Conservation (phyloP, 2,888 invertebrate species). For the Ormyrus rosae region DNA sequence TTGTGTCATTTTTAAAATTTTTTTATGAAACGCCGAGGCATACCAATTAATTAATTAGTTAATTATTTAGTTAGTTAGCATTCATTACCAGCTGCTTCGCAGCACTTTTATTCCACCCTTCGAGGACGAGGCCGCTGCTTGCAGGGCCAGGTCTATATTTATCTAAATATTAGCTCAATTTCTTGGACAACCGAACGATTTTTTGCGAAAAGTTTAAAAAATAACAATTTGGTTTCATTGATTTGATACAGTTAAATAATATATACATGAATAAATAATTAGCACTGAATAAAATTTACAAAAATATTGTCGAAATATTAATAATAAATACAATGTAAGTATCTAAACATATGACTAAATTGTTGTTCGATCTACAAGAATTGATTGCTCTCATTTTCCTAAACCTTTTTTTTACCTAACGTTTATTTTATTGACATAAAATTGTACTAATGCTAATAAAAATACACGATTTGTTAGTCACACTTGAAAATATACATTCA, state of each 20-base stretch:
- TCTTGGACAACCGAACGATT: not conserved
- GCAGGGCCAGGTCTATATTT: not conserved
- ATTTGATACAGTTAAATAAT: too few relatives aligned
- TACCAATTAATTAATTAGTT: too few relatives aligned
- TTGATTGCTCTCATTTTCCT: not conserved
- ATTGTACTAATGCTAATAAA: conserved; percentile 42
- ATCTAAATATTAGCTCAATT: conserved; percentile 3
- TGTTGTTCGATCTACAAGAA: not conserved
- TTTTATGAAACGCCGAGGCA: conserved; percentile 51
- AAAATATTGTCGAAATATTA: not conserved
- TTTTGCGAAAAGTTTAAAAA: not conserved
- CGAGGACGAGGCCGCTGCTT: conserved; percentile 9
- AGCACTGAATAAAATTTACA: too few relatives aligned
- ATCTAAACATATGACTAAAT: not conserved
- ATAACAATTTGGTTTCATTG: too few relatives aligned
- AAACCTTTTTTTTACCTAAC: conserved; percentile 2
- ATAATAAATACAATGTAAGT: not conserved
- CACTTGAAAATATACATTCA: conserved; percentile 41
- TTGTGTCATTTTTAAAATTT: conserved; percentile 61
- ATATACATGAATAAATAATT: too few relatives aligned
- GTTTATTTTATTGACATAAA: conserved; percentile 3
- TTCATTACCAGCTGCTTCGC: conserved; percentile 3
- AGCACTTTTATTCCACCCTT: conserved; percentile 10
- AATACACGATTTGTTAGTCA: conserved; percentile 49
- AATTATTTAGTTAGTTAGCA: not conserved